Evolutionary conservation across 2,113 vertebrate species (phyloP).

Genomic region (Heterotilapia buettikoferi): DNA sequence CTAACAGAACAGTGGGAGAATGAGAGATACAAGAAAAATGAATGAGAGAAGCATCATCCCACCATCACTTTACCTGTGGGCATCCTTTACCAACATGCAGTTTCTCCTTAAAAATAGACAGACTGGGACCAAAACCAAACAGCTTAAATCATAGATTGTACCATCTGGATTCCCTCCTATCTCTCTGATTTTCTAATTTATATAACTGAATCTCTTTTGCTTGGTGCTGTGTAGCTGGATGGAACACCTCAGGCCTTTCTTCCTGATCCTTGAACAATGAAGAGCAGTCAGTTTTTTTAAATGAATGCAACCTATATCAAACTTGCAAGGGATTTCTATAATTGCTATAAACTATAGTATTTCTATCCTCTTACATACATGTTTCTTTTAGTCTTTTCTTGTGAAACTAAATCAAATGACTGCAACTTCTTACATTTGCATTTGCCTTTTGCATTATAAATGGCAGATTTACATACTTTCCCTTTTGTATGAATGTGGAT

Average conservation of each 20-base stretch:
- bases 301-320: background rate
- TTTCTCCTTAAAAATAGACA: background rate
- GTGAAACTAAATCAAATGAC: background rate
- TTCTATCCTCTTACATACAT: background rate
- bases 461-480: slow-evolving; percentile 22
- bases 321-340: background rate
- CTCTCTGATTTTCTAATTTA: background rate
- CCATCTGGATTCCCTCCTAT: background rate
- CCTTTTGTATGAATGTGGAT: slow-evolving; percentile 22
- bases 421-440: background rate
- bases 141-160: background rate
- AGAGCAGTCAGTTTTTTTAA: background rate
- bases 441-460: slow-evolving; percentile 27
- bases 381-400: background rate
- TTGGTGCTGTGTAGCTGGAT: background rate
- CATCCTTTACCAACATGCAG: background rate
- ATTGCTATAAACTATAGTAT: background rate
- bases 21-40: background rate
- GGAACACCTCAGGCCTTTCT: slow-evolving; percentile 5
- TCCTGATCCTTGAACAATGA: background rate
- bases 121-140: background rate
- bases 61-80: background rate
- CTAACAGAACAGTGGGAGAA: background rate
- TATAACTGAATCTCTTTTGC: background rate
- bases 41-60: background rate